A percentile compares a stretch with the other conserved stretches of the same genome.
Conservation (phyloP, 2,888 invertebrate genomes). For the Asteroscopus sphinx region DNA sequence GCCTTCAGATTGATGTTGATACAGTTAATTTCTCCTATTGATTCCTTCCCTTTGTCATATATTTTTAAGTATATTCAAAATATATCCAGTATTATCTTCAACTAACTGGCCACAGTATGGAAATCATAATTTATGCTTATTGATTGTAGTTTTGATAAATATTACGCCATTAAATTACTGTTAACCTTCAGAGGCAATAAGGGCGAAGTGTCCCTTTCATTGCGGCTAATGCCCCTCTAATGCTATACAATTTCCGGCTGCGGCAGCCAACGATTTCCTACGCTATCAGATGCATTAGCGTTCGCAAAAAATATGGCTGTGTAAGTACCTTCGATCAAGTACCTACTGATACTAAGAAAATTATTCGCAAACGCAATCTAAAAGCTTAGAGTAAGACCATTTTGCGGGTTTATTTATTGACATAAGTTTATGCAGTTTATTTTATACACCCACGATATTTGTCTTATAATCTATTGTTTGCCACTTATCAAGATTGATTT, state of each 20-base stretch:
- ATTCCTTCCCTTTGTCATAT: constrained; percentile 26
- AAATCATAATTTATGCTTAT: constrained; percentile 41
- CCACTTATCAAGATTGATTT: constrained; percentile 49
- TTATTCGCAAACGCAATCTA: constrained; percentile 53
- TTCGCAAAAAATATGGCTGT: constrained; percentile 67
- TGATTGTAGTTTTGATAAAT: constrained; percentile 51
- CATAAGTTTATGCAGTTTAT: constrained; percentile 40
- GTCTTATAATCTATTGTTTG: constrained; percentile 47
- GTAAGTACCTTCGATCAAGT: constrained; percentile 56
- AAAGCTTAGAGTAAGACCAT: constrained; percentile 32
- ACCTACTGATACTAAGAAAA: constrained; percentile 58
- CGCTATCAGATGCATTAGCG: constrained; percentile 74
- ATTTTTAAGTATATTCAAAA: constrained; percentile 7
- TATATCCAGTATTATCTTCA: constrained; percentile 23
- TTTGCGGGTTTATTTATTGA: constrained; percentile 49
- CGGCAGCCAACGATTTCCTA: constrained; percentile 72
- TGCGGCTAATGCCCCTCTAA: constrained; percentile 80
- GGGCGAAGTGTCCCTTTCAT: constrained; percentile 73
- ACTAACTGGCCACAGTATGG: constrained; percentile 21
- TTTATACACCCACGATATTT: constrained; percentile 24
- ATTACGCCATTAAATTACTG: constrained; percentile 47
- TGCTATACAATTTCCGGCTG: constrained; percentile 81
- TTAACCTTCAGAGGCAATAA: constrained; percentile 51
- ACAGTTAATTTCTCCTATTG: constrained; percentile 37
- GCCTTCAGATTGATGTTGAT: constrained; percentile 10